Conservation (phyloP, 2,113 vertebrate genomes). For the Neotragus moschatus region DNA sequence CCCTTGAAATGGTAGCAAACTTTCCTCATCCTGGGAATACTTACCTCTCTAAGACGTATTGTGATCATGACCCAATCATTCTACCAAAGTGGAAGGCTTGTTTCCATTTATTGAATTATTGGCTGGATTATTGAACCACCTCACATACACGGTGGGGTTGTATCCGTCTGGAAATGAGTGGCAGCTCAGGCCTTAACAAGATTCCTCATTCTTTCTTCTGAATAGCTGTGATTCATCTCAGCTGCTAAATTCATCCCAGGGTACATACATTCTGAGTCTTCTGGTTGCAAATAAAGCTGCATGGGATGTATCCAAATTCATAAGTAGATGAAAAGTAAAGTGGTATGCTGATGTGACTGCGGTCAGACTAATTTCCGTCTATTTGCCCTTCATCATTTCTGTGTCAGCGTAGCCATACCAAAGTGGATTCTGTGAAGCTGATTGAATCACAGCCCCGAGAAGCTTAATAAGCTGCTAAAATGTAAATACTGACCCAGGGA, state of each 20-base stretch:
- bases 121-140: neutral
- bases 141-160: neutral
- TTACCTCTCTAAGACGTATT: slow-evolving; percentile 13
- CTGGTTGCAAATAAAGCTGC: slow-evolving; percentile 13
- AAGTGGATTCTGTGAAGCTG: slow-evolving; percentile 50
- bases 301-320: slow-evolving; percentile 32
- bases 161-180: neutral
- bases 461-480: slow-evolving; percentile 63
- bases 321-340: slow-evolving; percentile 60
- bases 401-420: slow-evolving; percentile 14
- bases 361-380: slow-evolving; percentile 48
- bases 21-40: neutral
- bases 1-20: slow-evolving; percentile 8
- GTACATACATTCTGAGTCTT: slow-evolving; percentile 33
- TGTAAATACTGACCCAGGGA: slow-evolving; percentile 65
- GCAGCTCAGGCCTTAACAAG: neutral
- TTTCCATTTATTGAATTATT: slow-evolving; percentile 44
- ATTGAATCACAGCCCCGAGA: slow-evolving; percentile 48
- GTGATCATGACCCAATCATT: neutral
- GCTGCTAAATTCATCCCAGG: slow-evolving; percentile 28
- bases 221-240: slow-evolving; percentile 32
- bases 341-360: slow-evolving; percentile 1
- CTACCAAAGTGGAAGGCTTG: neutral
- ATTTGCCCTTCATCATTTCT: slow-evolving; percentile 56
- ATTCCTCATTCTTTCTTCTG: slow-evolving; percentile 26